Conservation (phyloP, 1,140 invertebrate genomes). For the Arion vulgaris region DNA sequence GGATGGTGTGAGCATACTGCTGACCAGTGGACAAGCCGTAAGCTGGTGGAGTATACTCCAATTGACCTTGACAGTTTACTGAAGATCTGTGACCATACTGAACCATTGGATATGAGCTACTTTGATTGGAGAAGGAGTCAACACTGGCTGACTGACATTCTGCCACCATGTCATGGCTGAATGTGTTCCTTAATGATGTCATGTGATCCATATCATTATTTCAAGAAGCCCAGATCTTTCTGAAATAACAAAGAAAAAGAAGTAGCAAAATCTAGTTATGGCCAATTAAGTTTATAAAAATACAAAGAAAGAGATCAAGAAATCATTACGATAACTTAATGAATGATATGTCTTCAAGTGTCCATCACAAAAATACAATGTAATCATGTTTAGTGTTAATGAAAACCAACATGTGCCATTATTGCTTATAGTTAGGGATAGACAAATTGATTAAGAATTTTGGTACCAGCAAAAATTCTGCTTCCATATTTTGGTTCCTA, state of each 20-base stretch:
- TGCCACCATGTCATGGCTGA: background rate
- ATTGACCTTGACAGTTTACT: background rate
- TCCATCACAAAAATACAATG: no score
- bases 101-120: background rate
- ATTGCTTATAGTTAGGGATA: no score
- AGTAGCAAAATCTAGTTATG: no score
- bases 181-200: background rate
- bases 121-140: background rate
- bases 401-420: no score
- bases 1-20: background rate
- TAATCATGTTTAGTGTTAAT: no score
- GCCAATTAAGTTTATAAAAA: no score
- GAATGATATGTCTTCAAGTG: no score
- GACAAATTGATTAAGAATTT: no score
- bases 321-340: no score
- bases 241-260: background rate
- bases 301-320: no score
- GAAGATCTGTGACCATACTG: background rate
- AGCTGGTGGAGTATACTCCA: background rate
- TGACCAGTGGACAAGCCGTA: background rate
- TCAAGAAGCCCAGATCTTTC: background rate
- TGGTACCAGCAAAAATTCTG: no score
- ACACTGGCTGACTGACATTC: background rate
- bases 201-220: conserved; percentile 1
- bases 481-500: no score